phyloP scores from a whole-genome alignment of 2,888 invertebrate species.

The Diloba caeruleocephala region DNA sequence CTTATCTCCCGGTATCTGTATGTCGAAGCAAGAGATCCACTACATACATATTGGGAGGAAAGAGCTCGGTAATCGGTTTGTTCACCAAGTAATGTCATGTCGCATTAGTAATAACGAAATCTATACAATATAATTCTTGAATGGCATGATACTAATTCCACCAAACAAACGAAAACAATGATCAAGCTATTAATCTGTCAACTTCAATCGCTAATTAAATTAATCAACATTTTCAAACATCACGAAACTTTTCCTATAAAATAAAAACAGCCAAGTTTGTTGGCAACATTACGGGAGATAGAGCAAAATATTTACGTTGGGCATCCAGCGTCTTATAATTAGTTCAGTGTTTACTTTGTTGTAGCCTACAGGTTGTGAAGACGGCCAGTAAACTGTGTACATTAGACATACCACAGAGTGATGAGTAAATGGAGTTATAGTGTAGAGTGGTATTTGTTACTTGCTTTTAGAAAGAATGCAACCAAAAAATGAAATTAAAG shows the following conservation, averaged over 20 bases:
- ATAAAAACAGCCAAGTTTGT: constrained; percentile 45
- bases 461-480: no score
- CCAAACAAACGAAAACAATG: neutral
- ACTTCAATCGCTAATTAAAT: constrained; percentile 32
- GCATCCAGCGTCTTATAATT: constrained; percentile 71
- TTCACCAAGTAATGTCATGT: no score
- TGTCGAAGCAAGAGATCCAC: no score
- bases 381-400: constrained; percentile 53
- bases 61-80: no score
- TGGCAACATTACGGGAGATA: constrained; percentile 35
- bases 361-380: constrained; percentile 46
- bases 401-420: constrained; percentile 28
- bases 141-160: no score
- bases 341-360: constrained; percentile 70
- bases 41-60: no score
- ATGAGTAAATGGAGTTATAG: neutral
- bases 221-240: constrained; percentile 45
- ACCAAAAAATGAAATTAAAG: no score
- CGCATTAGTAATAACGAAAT: no score
- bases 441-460: no score
- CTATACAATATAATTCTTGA: no score
- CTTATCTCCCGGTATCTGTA: no score
- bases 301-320: constrained; percentile 65
- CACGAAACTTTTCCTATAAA: constrained; percentile 47
- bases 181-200: constrained; percentile 21